Percentiles rank a stretch among this genome's conserved stretches.
These are phyloP conservation scores for Stichodactyla helianthus DNA, from an alignment of 64 coral and sea anemone genomes.

Conservation along the genomic window DNA sequence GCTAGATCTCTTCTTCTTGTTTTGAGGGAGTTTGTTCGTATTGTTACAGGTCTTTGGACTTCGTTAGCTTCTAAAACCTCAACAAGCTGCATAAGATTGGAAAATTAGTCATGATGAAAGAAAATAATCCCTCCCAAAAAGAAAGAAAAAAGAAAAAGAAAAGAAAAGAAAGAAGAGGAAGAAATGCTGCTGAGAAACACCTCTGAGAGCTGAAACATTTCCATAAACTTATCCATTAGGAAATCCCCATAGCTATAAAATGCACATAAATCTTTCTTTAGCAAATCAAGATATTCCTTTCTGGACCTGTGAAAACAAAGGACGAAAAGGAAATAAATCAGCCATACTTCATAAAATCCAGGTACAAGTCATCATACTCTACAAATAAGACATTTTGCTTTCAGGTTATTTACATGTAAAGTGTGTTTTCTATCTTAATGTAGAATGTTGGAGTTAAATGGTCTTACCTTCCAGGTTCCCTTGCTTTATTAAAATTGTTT, in stretches of 20 bases:
- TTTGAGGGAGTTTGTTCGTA: slow-evolving; percentile 93
- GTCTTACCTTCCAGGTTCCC: slow-evolving; percentile 81
- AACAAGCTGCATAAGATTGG: slow-evolving; percentile 32
- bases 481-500: slow-evolving; percentile 74
- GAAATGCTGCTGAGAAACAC: slow-evolving; percentile 5
- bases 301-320: slow-evolving; percentile 58
- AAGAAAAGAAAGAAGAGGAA: neutral
- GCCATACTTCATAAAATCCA: too few relatives aligned
- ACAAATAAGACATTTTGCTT: too few relatives aligned
- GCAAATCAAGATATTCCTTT: slow-evolving; percentile 75
- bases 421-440: too few relatives aligned
- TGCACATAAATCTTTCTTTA: slow-evolving; percentile 74
- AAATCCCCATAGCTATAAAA: slow-evolving; percentile 92
- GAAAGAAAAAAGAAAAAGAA: neutral
- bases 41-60: slow-evolving; percentile 92
- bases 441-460: neutral
- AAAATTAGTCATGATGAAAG: too few relatives aligned
- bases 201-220: slow-evolving; percentile 90
- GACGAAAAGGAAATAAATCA: neutral
- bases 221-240: slow-evolving; percentile 87
- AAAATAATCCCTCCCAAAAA: too few relatives aligned
- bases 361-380: too few relatives aligned
- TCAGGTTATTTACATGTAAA: too few relatives aligned
- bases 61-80: slow-evolving; percentile 96
- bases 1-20: slow-evolving; percentile 88